phyloP scores from a whole-genome alignment of 2,113 vertebrate genomes.

The Rhinolophus ferrumequinum region DNA sequence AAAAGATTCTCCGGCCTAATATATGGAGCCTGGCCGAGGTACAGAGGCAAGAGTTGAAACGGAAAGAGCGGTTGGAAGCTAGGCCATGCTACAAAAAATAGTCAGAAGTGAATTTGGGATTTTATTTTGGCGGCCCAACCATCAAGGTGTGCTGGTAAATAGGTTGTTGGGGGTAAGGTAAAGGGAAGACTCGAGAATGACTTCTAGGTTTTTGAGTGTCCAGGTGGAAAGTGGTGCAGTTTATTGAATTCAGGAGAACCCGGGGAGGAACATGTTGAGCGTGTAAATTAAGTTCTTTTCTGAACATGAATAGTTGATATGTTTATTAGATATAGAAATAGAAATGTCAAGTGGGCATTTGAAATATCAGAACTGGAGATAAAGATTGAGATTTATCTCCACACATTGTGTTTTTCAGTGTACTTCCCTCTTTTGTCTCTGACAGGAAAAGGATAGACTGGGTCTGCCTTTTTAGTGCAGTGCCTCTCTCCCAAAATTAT shows the following conservation, averaged over 20 bases:
- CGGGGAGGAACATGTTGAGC: not conserved
- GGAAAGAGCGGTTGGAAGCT: not conserved
- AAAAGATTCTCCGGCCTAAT: not conserved
- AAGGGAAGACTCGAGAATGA: not conserved
- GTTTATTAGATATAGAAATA: not conserved
- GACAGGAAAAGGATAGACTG: not conserved
- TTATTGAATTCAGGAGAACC: not conserved
- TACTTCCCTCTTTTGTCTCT: not conserved
- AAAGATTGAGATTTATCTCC: not conserved
- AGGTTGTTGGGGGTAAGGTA: not conserved
- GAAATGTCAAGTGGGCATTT: slow-evolving; percentile 5
- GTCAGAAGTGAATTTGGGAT: not conserved
- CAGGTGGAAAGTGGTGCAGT: not conserved
- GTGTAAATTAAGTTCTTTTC: not conserved
- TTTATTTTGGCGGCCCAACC: slow-evolving; percentile 16
- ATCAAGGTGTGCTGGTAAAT: not conserved
- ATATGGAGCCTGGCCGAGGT: not conserved
- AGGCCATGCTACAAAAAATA: not conserved
- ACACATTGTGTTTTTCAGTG: not conserved
- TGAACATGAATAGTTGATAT: not conserved
- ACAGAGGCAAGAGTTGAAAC: not conserved
- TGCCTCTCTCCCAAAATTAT: not conserved
- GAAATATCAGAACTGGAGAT: not conserved
- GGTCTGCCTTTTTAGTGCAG: not conserved
- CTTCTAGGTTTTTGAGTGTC: not conserved